Percentiles rank a stretch among this genome's conserved stretches.
Evolutionary conservation across 2,113 vertebrate genomes (phyloP).

Genomic region (Thymallus thymallus): DNA sequence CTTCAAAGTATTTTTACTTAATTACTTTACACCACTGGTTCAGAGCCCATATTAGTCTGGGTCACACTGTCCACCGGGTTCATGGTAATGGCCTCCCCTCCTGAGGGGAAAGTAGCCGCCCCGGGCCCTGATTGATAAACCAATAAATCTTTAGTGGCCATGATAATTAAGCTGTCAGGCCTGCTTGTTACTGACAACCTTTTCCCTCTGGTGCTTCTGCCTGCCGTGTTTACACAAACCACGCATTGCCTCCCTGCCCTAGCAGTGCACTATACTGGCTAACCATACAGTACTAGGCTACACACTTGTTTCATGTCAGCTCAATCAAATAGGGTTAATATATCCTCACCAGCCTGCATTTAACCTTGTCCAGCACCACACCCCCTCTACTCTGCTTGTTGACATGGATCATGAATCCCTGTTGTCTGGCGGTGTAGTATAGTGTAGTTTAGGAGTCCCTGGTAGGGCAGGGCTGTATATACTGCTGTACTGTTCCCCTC

Average conservation of each 20-base stretch:
- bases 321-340: not conserved
- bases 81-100: conserved; percentile 82
- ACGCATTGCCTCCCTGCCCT: not conserved
- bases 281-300: not conserved
- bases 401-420: too few relatives aligned
- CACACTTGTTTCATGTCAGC: not conserved
- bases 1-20: too few relatives aligned
- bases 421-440: not conserved
- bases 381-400: too few relatives aligned
- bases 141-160: conserved; percentile 95
- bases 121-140: conserved; percentile 92
- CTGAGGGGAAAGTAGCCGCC: conserved; percentile 79
- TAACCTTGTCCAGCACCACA: too few relatives aligned
- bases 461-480: conserved; percentile 6
- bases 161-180: conserved; percentile 94
- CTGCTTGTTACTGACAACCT: conserved; percentile 80
- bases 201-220: conserved; percentile 61
- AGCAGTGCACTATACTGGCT: not conserved
- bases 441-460: not conserved
- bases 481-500: conserved; percentile 78
- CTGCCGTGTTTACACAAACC: conserved; percentile 34
- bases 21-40: not conserved
- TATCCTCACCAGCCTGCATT: too few relatives aligned
- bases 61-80: conserved; percentile 75
- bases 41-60: conserved; percentile 53